Percentiles rank a stretch among this genome's conserved stretches.
phyloP scores from a whole-genome alignment of 2,113 vertebrate species.

The Eptesicus fuscus region DNA sequence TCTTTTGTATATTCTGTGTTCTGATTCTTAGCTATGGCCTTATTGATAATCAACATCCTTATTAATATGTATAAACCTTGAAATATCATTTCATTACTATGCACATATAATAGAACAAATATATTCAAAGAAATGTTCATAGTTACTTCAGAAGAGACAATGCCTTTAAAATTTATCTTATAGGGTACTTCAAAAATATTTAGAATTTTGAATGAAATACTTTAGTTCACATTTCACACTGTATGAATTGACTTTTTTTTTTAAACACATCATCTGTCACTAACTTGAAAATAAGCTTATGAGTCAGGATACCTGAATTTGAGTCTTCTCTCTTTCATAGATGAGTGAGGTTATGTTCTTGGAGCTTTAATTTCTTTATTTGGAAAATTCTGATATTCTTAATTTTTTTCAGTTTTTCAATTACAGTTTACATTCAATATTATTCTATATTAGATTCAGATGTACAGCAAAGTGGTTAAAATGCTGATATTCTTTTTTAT shows the following conservation, averaged over 20 bases:
- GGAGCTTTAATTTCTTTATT: not conserved
- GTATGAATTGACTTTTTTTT: not conserved
- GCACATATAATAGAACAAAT: not conserved
- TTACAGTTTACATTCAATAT: too few relatives aligned
- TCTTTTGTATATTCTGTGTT: not conserved
- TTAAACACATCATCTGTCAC: not conserved
- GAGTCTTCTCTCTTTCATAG: not conserved
- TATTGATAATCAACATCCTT: not conserved
- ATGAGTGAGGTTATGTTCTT: not conserved
- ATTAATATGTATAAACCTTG: not conserved
- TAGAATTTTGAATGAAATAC: not conserved
- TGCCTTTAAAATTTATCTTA: not conserved
- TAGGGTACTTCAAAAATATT: not conserved
- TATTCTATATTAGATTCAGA: too few relatives aligned
- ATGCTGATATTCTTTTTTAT: not conserved
- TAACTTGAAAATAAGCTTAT: not conserved
- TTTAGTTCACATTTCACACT: not conserved
- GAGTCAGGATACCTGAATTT: not conserved
- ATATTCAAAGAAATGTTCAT: not conserved
- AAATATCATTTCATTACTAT: not conserved
- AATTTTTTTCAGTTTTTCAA: too few relatives aligned
- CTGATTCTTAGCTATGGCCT: not conserved
- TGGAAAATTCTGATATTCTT: not conserved
- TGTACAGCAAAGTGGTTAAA: too few relatives aligned
- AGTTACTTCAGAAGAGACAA: not conserved